Percentiles rank a stretch among this genome's conserved stretches.
Conservation (phyloP, 1,140 invertebrate genomes). For the Eumeta japonica region DNA sequence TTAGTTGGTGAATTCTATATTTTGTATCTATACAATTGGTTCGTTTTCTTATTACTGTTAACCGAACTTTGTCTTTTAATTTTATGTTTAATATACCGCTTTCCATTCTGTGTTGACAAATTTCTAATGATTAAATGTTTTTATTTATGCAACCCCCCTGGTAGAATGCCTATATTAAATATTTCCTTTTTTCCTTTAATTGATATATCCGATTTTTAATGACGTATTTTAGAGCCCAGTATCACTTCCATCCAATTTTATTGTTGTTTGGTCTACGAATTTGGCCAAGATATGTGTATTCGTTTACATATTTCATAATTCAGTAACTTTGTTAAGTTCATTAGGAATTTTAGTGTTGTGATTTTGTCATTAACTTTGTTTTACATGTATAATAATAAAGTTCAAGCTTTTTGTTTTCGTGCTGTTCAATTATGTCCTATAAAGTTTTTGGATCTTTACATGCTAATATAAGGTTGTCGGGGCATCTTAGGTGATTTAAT, state of each 20-base stretch:
- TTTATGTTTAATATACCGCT: conserved; percentile 10
- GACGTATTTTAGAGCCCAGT: conserved; percentile 10
- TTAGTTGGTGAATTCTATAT: too few species aligned
- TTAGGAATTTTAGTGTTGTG: too few species aligned
- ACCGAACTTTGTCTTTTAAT: conserved; percentile 10
- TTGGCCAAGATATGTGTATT: conserved; percentile 14
- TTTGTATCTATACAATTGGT: conserved; percentile 9
- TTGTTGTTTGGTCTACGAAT: conserved; percentile 11
- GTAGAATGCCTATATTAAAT: too few species aligned
- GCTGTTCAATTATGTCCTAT: too few species aligned
- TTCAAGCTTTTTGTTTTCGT: too few species aligned
- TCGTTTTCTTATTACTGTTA: conserved; percentile 8
- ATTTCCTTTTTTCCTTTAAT: conserved; percentile 10
- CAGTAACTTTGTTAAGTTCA: conserved; percentile 1
- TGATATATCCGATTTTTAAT: conserved; percentile 11
- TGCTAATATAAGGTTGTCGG: conserved; percentile 12
- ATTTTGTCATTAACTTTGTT: too few species aligned
- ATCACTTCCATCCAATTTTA: conserved; percentile 14
- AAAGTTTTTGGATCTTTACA: conserved; percentile 7
- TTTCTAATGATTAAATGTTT: neutral
- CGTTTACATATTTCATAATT: conserved; percentile 14
- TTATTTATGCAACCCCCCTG: neutral
- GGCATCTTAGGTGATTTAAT: conserved; percentile 14
- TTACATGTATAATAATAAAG: too few species aligned
- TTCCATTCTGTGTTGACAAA: conserved; percentile 14